Conservation (phyloP, 2,113 vertebrate species). For the Phyllostomus hastatus region DNA sequence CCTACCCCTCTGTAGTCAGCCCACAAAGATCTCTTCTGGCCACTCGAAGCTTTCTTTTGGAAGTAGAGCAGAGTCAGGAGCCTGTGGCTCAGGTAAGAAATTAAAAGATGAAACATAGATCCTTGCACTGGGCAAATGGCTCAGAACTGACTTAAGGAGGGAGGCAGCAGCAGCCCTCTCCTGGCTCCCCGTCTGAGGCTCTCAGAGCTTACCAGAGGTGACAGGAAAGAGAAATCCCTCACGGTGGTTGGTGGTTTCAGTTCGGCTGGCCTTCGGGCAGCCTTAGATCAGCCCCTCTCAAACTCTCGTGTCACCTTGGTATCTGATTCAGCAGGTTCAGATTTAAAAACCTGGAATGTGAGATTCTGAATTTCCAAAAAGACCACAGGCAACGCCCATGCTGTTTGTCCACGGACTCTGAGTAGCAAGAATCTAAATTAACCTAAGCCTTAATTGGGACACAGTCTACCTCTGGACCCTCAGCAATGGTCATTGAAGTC, state of each 20-base stretch:
- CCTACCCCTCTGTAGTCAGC: not conserved
- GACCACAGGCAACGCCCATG: not conserved
- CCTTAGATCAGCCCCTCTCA: not conserved
- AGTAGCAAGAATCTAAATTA: not conserved
- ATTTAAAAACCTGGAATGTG: not conserved
- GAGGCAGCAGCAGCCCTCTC: not conserved
- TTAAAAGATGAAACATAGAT: not conserved
- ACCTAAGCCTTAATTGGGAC: not conserved
- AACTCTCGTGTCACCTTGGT: not conserved
- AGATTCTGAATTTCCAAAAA: not conserved
- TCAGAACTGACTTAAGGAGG: not conserved
- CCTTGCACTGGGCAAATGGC: not conserved
- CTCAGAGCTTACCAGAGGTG: not conserved
- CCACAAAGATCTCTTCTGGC: conserved; percentile 3
- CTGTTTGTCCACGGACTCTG: not conserved
- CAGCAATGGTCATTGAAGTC: not conserved
- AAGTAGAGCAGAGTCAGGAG: not conserved
- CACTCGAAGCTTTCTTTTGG: not conserved
- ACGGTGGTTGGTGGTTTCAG: not conserved
- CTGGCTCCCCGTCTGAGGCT: not conserved
- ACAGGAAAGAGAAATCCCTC: not conserved
- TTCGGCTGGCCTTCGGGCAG: not conserved
- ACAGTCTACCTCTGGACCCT: not conserved
- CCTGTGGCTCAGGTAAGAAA: not conserved
- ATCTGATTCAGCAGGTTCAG: not conserved